Conservation (phyloP, 1,140 invertebrate genomes). For the Caerostris darwini region DNA sequence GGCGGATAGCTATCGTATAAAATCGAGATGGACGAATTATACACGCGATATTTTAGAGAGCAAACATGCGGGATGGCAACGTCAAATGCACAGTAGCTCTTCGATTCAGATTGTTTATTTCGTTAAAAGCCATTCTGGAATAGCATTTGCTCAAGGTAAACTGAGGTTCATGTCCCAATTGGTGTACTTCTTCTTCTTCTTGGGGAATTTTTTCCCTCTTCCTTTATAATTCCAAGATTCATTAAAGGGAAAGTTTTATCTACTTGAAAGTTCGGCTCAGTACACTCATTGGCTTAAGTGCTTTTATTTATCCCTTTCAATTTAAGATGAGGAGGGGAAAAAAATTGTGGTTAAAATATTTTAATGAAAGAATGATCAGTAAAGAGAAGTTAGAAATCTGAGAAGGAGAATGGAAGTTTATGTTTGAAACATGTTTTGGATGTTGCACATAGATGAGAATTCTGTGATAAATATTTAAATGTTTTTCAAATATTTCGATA, state of each 20-base stretch:
- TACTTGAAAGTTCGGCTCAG: neutral
- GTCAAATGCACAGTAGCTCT: slow-evolving; percentile 73
- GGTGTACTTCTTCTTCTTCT: slow-evolving; percentile 2
- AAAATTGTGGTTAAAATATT: no score
- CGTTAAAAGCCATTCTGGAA: slow-evolving; percentile 75
- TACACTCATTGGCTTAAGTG: slow-evolving; percentile 15
- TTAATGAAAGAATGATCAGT: no score
- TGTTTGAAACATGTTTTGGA: no score
- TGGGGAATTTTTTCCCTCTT: neutral
- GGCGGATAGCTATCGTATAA: slow-evolving; percentile 55
- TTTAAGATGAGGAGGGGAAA: neutral
- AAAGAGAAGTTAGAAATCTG: no score
- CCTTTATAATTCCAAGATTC: neutral
- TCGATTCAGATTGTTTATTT: slow-evolving; percentile 70
- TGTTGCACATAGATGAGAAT: no score
- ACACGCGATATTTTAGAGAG: slow-evolving; percentile 73
- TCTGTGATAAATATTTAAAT: no score
- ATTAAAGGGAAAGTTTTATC: slow-evolving; percentile 14
- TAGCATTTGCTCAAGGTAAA: slow-evolving; percentile 60
- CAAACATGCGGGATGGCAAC: slow-evolving; percentile 62
- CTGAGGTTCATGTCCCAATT: slow-evolving; percentile 34
- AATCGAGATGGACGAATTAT: slow-evolving; percentile 77
- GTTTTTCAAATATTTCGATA: no score
- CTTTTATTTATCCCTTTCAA: slow-evolving; percentile 16
- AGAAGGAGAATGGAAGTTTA: no score